A percentile compares a stretch with the other conserved stretches of the same genome.
Conservation (phyloP, 2,797 vertebrate species). For the Sebastes trivittatus region DNA sequence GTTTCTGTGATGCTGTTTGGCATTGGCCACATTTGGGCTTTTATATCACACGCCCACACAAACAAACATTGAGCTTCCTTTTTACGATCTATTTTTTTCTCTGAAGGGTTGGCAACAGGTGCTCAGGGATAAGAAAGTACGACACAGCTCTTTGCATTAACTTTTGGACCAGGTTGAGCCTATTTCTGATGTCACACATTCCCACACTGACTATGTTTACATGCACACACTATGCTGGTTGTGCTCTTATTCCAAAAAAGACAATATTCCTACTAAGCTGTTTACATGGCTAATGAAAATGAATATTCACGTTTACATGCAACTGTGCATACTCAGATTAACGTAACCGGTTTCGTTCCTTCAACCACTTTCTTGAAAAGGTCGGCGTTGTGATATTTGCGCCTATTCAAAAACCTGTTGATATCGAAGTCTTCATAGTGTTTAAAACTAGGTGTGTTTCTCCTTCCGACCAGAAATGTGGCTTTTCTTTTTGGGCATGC, state of each 20-base stretch:
- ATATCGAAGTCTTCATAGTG: no score
- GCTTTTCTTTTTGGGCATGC: neutral
- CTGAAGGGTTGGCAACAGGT: neutral
- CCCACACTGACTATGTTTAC: neutral
- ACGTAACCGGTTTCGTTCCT: neutral
- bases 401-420: no score
- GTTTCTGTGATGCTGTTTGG: neutral
- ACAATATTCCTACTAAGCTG: no score
- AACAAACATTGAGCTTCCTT: neutral
- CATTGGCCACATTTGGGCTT: neutral
- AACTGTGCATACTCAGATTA: no score
- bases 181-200: neutral
- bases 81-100: neutral
- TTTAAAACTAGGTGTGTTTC: neutral
- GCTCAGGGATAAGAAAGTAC: neutral
- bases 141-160: neutral
- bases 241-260: no score
- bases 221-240: neutral
- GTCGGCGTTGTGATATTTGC: no score
- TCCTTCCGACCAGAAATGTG: neutral
- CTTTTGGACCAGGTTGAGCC: neutral
- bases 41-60: neutral
- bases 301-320: neutral
- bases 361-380: neutral
- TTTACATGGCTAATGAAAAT: no score